phyloP scores from a whole-genome alignment of 2,888 invertebrate genomes.

The Ceratothoa steindachneri region DNA sequence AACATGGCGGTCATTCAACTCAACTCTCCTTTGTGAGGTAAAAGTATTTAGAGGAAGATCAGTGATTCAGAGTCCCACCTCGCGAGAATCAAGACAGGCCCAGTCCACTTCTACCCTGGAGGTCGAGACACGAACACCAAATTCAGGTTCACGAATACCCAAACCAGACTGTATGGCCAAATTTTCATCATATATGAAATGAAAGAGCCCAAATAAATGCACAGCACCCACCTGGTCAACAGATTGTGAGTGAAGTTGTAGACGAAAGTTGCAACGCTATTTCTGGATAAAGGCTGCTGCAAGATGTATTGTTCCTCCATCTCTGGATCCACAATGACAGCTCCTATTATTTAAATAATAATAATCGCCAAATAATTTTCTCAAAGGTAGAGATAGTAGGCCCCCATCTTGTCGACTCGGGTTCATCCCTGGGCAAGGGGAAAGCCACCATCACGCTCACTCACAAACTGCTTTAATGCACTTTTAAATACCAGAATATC shows the following conservation, averaged over 20 bases:
- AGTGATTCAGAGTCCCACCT: constrained; percentile 37
- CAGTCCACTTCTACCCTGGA: not conserved
- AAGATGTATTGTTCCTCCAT: constrained; percentile 66
- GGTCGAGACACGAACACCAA: not conserved
- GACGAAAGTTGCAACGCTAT: constrained; percentile 56
- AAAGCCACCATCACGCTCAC: too few relatives aligned
- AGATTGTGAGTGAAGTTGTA: constrained; percentile 56
- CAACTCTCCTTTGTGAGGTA: too few relatives aligned
- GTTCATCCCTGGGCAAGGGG: too few relatives aligned
- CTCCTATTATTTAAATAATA: constrained; percentile 62
- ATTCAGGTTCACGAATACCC: not conserved
- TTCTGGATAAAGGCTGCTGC: constrained; percentile 53
- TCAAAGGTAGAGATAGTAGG: constrained; percentile 54
- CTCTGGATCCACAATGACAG: constrained; percentile 56
- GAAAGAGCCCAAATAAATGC: too few relatives aligned
- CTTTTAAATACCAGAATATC: too few relatives aligned
- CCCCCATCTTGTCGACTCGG: too few relatives aligned
- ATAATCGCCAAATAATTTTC: constrained; percentile 67
- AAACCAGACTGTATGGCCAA: too few relatives aligned
- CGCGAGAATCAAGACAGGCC: constrained; percentile 53
- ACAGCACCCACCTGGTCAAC: constrained; percentile 50
- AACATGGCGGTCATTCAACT: too few relatives aligned
- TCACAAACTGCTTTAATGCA: too few relatives aligned
- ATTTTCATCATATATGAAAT: too few relatives aligned
- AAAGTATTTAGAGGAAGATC: too few relatives aligned